Evolutionary conservation across 2,888 invertebrate species (phyloP), one percentile per base, ranked within the genome.

Genomic region (Callyntrura sp.): DNA sequence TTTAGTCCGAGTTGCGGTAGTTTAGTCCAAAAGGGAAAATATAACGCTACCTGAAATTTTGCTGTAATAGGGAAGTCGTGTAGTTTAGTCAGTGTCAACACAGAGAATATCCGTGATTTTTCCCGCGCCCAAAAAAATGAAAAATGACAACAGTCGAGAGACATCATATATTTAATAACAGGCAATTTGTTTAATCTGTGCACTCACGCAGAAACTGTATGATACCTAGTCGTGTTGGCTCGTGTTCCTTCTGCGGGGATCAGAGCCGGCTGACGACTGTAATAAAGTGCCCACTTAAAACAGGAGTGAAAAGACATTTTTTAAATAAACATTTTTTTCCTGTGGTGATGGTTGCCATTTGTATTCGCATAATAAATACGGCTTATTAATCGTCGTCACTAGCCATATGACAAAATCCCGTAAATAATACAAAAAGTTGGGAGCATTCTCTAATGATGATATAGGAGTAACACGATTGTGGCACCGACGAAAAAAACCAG

Each of bases 271-370:
- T 51, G 43, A 70, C 68, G n/a, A 43, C 68, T 0, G 17, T 43
- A 70, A 70, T 70, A 14, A 70, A 70, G 68, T 70, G 17, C 43
- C 68, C 68, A 70, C 68, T 70, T 43, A 70, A 70, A 70, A 70
- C 17, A 43, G 35, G 43, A 70, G 43, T 70, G 65, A 65, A 65
- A 65, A 65, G 14, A 28, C 23, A 65, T 65, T 65, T 65, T 65
- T 65, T 23, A 35, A 35, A 35, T 35, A 35, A 35, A 65, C 65
- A 11, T 65, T 65, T 65, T 65, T 65, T 23, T 11, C 23, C 55
- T 55, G 57, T n/a, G 17, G 6, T 35, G 35, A 35, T 17, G 17
- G 1, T 17, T 57, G 57, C 57, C 17, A 57, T 17, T 17, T 57
- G 57, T 17, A 20, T 9, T 60, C 35, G 35, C 6, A 35, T 35